phyloP scores from a whole-genome alignment of 2,113 vertebrate species.

The Podocnemis expansa region DNA sequence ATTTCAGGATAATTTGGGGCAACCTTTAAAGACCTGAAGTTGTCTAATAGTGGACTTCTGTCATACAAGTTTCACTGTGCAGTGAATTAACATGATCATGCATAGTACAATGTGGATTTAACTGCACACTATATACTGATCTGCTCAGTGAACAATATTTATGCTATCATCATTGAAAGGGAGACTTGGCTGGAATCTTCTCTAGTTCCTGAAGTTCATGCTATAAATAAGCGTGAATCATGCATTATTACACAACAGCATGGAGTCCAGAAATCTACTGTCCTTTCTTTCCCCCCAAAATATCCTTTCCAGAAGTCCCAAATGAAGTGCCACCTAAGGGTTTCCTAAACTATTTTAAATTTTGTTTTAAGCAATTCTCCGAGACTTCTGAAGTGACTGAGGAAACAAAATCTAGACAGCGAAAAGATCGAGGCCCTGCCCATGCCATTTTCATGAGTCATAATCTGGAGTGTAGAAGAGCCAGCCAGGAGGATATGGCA shows the following conservation, averaged over 20 bases:
- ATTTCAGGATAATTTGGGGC: rapidly evolving
- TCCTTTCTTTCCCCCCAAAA: background rate
- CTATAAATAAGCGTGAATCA: conserved; percentile 50
- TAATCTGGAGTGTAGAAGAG: conserved; percentile 64
- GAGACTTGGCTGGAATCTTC: background rate
- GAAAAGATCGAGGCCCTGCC: background rate
- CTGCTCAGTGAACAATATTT: conserved; percentile 30
- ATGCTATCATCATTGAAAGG: background rate
- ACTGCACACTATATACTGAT: conserved; percentile 28
- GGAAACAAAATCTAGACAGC: conserved; percentile 6
- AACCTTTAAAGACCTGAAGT: background rate
- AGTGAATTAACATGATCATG: conserved; percentile 27
- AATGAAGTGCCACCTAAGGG: background rate
- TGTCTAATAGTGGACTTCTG: conserved; percentile 8
- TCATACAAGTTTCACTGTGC: conserved; percentile 39
- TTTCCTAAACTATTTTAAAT: background rate
- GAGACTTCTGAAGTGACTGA: conserved; percentile 83
- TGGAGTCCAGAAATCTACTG: conserved; percentile 9
- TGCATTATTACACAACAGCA: conserved; percentile 1
- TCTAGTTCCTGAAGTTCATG: conserved; percentile 24
- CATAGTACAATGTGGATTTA: background rate
- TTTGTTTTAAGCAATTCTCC: conserved; percentile 78
- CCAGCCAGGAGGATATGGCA: conserved; percentile 75
- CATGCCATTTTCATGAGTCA: background rate
- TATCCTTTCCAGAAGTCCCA: conserved; percentile 34